phyloP scores from a whole-genome alignment of 2,797 vertebrate species.

The Crocidura indochinensis region DNA sequence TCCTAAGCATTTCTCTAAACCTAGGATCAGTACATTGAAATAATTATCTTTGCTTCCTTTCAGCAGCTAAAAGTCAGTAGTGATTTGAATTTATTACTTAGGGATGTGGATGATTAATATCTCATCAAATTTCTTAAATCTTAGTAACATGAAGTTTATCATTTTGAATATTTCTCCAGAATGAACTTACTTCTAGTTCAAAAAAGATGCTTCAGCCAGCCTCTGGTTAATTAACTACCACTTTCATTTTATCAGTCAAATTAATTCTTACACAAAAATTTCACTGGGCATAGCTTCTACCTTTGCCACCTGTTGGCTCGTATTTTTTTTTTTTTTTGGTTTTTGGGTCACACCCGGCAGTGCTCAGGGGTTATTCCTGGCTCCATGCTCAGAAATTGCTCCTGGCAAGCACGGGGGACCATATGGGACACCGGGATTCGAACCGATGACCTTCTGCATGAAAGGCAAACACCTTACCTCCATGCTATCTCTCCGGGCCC shows the following conservation, averaged over 20 bases:
- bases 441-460: no score
- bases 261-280: slow-evolving; percentile 25
- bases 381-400: no score
- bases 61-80: slow-evolving; percentile 73
- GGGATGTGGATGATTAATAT: slow-evolving; percentile 50
- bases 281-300: background rate
- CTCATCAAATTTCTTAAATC: slow-evolving; percentile 85
- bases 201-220: slow-evolving; percentile 49
- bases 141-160: slow-evolving; percentile 79
- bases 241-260: slow-evolving; percentile 71
- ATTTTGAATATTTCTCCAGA: slow-evolving; percentile 77
- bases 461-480: no score
- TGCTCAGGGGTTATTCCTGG: no score
- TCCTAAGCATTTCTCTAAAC: slow-evolving; percentile 3
- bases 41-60: slow-evolving; percentile 60
- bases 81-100: slow-evolving; percentile 40
- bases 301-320: background rate
- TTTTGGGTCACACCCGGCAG: no score
- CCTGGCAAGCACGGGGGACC: no score
- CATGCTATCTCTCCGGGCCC: no score
- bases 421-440: no score
- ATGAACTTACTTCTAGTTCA: slow-evolving; percentile 74
- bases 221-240: slow-evolving; percentile 77
- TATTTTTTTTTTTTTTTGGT: background rate
- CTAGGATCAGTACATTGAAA: slow-evolving; percentile 49